phyloP scores from a whole-genome alignment of 2,113 vertebrate genomes.

The Psammodynastes pulverulentus region DNA sequence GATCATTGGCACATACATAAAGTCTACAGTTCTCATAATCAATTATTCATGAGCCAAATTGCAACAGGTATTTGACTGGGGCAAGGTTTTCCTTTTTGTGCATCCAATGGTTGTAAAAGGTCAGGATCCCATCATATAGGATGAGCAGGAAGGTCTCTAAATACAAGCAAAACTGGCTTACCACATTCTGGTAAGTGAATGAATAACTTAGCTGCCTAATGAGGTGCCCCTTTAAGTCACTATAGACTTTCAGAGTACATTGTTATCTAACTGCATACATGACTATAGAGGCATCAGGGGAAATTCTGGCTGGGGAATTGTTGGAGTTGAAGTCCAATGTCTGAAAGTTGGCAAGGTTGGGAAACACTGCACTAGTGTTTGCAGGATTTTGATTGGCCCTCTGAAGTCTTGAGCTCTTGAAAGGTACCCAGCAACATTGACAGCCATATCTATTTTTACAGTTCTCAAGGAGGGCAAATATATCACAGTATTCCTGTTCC shows the following conservation, averaged over 20 bases:
- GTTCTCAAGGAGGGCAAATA: neutral
- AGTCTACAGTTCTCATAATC: neutral
- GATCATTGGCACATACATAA: constrained; percentile 23
- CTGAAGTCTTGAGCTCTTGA: neutral
- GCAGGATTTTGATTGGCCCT: neutral
- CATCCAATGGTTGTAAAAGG: neutral
- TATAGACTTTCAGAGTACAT: neutral
- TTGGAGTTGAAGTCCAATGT: neutral
- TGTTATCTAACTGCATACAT: neutral
- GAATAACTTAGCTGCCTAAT: neutral
- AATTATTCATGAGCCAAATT: constrained; percentile 6
- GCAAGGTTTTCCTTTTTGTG: neutral
- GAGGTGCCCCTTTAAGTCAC: neutral
- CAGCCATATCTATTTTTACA: neutral
- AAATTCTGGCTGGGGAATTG: neutral
- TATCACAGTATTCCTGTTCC: constrained; percentile 3
- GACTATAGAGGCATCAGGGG: neutral
- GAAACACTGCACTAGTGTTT: neutral
- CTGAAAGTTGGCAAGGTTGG: neutral
- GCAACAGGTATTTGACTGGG: neutral
- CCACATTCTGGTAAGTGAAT: neutral
- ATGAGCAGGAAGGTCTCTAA: neutral
- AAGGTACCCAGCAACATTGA: neutral
- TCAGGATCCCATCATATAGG: neutral
- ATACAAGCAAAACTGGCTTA: neutral